Evolutionary conservation across 2,113 vertebrate genomes (phyloP).

Genomic region (Triplophysa dalaica): DNA sequence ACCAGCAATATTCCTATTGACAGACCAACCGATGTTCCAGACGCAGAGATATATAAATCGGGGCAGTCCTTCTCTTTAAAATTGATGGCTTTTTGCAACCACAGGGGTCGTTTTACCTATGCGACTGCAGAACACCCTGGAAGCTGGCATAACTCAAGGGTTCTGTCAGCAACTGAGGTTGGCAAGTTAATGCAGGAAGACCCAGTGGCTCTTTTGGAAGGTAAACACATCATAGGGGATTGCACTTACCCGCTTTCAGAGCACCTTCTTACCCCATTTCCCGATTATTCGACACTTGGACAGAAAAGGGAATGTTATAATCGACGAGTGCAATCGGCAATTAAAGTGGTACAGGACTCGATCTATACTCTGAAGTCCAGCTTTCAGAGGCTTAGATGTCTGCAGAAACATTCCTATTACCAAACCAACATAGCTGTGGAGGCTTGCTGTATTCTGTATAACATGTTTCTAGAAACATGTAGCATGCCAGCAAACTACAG

Average conservation of each 20-base stretch:
- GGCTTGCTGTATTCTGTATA: constrained; percentile 54
- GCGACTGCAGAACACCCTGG: constrained; percentile 48
- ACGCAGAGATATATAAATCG: constrained; percentile 44
- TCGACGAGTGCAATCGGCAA: constrained; percentile 34
- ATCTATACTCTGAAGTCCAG: constrained; percentile 25
- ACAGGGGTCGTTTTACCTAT: constrained; percentile 47
- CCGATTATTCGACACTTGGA: constrained; percentile 41
- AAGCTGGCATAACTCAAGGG: constrained; percentile 49
- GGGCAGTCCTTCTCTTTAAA: constrained; percentile 38
- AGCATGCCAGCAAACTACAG: background rate
- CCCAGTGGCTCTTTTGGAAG: constrained; percentile 41
- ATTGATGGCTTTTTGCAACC: constrained; percentile 49
- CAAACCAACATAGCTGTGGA: constrained; percentile 41
- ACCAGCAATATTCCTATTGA: constrained; percentile 40
- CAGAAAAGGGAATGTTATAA: constrained; percentile 52
- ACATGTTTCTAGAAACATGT: constrained; percentile 48
- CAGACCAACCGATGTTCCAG: constrained; percentile 42
- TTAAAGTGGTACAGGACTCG: constrained; percentile 36
- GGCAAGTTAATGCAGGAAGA: constrained; percentile 40
- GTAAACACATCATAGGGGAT: constrained; percentile 48
- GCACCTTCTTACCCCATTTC: constrained; percentile 54
- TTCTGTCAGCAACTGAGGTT: constrained; percentile 45
- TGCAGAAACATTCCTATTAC: constrained; percentile 36
- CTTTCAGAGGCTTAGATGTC: constrained; percentile 44
- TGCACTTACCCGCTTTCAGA: constrained; percentile 48